A percentile compares a stretch with the other conserved stretches of the same genome.
These are phyloP conservation scores for Cichlasoma orientale DNA, from an alignment of 2,797 vertebrate species.

Conservation along the genomic window DNA sequence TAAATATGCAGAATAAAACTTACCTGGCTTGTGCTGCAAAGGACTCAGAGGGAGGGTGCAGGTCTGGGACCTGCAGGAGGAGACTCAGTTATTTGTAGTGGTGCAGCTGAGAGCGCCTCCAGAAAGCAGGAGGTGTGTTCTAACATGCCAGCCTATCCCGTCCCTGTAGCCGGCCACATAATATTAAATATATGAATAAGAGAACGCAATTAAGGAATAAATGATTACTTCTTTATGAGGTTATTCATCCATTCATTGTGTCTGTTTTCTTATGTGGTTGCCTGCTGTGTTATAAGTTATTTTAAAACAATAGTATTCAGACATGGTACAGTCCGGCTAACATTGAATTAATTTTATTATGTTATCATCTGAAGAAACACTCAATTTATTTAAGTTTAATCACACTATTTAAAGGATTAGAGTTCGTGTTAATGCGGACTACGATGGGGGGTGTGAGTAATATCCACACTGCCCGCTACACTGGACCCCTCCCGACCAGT, in stretches of 20 bases:
- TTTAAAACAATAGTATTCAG: not conserved
- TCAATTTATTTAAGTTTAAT: not conserved
- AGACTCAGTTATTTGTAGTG: constrained; percentile 43
- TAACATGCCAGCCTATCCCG: constrained; percentile 30
- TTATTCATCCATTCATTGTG: not conserved
- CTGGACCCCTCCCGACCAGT: not conserved
- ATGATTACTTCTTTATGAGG: not conserved
- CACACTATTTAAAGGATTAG: not conserved
- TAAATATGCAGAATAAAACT: not conserved
- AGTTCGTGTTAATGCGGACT: not conserved
- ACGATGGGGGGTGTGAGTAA: not conserved
- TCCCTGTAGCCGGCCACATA: not conserved
- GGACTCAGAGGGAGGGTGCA: constrained; percentile 8
- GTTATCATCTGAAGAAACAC: not conserved
- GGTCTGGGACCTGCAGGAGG: constrained; percentile 15
- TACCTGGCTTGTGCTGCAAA: constrained; percentile 46
- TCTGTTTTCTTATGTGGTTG: not conserved
- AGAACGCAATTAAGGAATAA: not conserved
- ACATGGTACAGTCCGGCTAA: constrained; percentile 10
- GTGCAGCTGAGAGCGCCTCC: not conserved
- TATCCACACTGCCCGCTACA: not conserved
- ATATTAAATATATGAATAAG: not conserved
- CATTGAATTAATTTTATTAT: not conserved
- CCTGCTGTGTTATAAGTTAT: not conserved
- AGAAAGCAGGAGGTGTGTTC: constrained; percentile 61